A percentile compares a stretch with the other conserved stretches of the same genome.
Conservation (phyloP, 1,140 invertebrate genomes). For the Glomeris maerens region DNA sequence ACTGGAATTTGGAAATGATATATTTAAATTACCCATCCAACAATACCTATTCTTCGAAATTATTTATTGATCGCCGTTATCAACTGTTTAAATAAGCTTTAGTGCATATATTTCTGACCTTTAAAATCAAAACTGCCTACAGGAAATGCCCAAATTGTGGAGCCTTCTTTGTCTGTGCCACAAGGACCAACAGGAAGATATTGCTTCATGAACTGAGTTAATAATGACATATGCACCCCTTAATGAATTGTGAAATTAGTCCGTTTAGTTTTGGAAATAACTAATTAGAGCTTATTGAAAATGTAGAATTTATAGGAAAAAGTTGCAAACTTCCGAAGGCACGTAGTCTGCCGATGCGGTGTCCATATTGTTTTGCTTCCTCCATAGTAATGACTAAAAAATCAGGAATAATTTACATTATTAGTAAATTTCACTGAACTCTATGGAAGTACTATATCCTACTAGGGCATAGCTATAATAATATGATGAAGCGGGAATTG, state of each 20-base stretch:
- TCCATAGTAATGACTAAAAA: conserved; percentile 57
- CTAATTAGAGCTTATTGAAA: no score
- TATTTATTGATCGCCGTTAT: no score
- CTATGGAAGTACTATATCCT: conserved; percentile 3
- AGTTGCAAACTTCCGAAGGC: conserved; percentile 53
- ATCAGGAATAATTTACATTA: conserved; percentile 16
- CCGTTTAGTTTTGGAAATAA: not conserved
- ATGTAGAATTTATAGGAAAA: no score
- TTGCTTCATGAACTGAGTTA: no score
- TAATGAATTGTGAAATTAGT: no score
- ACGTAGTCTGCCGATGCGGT: conserved; percentile 46
- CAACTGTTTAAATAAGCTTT: no score
- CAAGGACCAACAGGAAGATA: conserved; percentile 58
- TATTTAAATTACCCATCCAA: no score
- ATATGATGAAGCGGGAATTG: not conserved
- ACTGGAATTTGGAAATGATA: no score
- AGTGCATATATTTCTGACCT: conserved; percentile 22
- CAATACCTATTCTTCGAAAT: no score
- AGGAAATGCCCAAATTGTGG: conserved; percentile 40
- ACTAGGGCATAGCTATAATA: not conserved
- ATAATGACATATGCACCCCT: no score
- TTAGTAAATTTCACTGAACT: no score
- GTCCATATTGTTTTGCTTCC: conserved; percentile 61
- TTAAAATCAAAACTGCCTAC: conserved; percentile 28
- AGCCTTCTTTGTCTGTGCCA: conserved; percentile 72